Percentiles rank a stretch among this genome's conserved stretches.
Conservation (phyloP, 1,140 invertebrate genomes). For the Augochlora pura region DNA sequence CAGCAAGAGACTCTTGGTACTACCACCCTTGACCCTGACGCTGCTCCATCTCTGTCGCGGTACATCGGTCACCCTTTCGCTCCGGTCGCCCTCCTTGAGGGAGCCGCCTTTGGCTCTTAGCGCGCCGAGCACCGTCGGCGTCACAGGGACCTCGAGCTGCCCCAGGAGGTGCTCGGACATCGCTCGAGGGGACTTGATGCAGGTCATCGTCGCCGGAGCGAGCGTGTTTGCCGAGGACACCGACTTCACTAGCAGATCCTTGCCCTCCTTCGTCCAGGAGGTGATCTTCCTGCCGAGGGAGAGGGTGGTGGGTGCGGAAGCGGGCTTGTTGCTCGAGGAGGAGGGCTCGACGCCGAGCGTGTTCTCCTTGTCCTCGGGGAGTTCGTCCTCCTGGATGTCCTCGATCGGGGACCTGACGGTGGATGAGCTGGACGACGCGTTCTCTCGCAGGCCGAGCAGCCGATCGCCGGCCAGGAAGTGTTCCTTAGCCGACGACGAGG, state of each 20-base stretch:
- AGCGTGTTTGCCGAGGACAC: conserved; percentile 75
- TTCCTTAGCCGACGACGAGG: conserved; percentile 40
- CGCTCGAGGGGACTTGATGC: conserved; percentile 77
- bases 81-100: conserved; percentile 70
- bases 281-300: conserved; percentile 60
- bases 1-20: conserved; percentile 77
- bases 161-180: conserved; percentile 79
- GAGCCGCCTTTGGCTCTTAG: conserved; percentile 71
- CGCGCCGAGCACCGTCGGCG: conserved; percentile 64
- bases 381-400: conserved; percentile 36
- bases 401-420: conserved; percentile 40
- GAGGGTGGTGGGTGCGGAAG: conserved; percentile 59
- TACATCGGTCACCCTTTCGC: conserved; percentile 58
- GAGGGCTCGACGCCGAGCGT: conserved; percentile 3
- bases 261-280: conserved; percentile 67
- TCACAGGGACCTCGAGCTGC: conserved; percentile 68
- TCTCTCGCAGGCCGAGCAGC: conserved; percentile 13
- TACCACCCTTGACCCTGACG: conserved; percentile 75
- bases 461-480: conserved; percentile 3
- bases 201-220: conserved; percentile 75
- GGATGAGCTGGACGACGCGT: conserved; percentile 28
- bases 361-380: conserved; percentile 25
- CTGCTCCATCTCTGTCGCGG: conserved; percentile 78
- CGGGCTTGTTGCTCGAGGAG: conserved; percentile 24
- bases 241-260: conserved; percentile 72